Evolutionary conservation across 2,113 vertebrate species (phyloP).

Genomic region (Mormyrus lacerda): DNA sequence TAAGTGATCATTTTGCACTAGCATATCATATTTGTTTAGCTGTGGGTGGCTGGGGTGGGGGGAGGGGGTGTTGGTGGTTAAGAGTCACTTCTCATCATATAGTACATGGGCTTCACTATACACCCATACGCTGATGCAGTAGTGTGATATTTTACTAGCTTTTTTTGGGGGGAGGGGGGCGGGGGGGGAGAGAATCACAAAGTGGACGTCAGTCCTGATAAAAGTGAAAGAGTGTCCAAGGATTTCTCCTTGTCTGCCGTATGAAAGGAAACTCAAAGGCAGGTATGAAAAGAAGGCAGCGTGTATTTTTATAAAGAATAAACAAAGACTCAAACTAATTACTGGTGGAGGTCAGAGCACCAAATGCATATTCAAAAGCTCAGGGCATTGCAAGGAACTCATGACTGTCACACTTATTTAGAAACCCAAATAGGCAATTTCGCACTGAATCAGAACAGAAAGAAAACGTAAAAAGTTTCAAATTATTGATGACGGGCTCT

Average conservation of each 20-base stretch:
- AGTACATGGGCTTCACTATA: background rate
- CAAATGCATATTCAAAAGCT: slow-evolving; percentile 54
- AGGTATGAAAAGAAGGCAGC: slow-evolving; percentile 36
- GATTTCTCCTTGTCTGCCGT: slow-evolving; percentile 20
- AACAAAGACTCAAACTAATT: slow-evolving; percentile 65
- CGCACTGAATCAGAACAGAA: slow-evolving; percentile 60
- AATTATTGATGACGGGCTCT: slow-evolving; percentile 68
- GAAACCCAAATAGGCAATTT: slow-evolving; percentile 65
- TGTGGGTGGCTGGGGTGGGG: slow-evolving; percentile 36
- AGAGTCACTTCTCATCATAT: background rate
- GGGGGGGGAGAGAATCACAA: slow-evolving; percentile 1
- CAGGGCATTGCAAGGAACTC: slow-evolving; percentile 48
- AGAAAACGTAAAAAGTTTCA: slow-evolving; percentile 65
- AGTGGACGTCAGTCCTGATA: slow-evolving; percentile 15
- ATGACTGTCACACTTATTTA: slow-evolving; percentile 62
- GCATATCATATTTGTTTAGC: slow-evolving; percentile 27
- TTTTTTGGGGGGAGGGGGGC: background rate
- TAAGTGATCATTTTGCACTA: slow-evolving; percentile 23
- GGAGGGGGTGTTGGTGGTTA: no score
- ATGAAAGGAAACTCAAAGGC: slow-evolving; percentile 9
- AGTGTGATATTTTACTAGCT: slow-evolving; percentile 4
- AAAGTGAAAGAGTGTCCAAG: slow-evolving; percentile 26
- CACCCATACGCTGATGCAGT: background rate
- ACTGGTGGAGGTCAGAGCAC: slow-evolving; percentile 60
- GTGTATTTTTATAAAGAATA: slow-evolving; percentile 53